Evolutionary conservation across 2,113 vertebrate species (phyloP), one percentile per base, ranked within the genome.

Genomic region (Zosterops borbonicus): DNA sequence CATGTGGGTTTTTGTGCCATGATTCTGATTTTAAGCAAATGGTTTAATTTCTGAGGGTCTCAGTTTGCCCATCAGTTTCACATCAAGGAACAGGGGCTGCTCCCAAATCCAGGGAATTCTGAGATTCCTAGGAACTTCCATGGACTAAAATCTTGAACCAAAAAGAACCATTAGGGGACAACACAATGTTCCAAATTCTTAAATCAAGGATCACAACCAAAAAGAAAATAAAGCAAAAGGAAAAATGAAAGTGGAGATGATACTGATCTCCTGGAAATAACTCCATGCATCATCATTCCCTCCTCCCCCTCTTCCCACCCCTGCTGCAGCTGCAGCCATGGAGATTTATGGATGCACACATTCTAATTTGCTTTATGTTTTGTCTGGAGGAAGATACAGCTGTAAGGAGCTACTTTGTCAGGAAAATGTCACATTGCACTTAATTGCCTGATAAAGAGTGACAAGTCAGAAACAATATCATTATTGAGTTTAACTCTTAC

Each of bases 401-500:
- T 96, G 96, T 64, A 84, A 23, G 14, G 60, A 69, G 63, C 82
- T 52, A 55, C 74, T 96, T 83, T 94, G 94, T 96, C 95, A 96
- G 87, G 83, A 77, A 88, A 95, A 95, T 95, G 91, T 93, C 91
- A 94, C 87, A 63, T 75, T 80, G 69, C 79, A 76, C 94, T 94
- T 95, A 97, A 96, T 97, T 96, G 93, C 94, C 88, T 2, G 39
- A 90, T 96, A 88, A 96, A 87, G 58, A 91, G 93, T 92, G 92
- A 87, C 93, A 82, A 93, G 95, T 71, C 60, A 93, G 65, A 93
- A 93, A 79, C 78, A 81, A 92, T 68, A 50, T 11, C 52, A 18
- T 74, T 83, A 82, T 71, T 24, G 4, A 24, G 17, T 13, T 59
- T 22, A 27, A 69, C 5, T 46, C 21, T 5, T 18, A 23, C 18